Base-by-base conservation (phyloP, 2,797 vertebrate genomes). In the Lithobates sylvaticus region DNA sequence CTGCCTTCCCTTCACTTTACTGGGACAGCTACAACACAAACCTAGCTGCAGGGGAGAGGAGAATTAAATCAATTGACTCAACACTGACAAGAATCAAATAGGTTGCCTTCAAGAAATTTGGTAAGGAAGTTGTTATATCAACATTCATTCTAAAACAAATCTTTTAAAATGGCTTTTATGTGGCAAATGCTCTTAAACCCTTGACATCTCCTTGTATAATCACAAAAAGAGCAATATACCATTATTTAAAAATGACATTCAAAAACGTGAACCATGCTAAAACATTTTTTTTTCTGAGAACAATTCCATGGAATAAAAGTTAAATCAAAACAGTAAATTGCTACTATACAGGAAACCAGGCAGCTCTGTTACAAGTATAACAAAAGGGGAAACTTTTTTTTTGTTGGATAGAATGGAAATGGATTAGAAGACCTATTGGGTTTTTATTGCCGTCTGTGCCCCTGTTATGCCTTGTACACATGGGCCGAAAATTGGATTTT, bases 1-100 rank as follows among this genome's bases (percentile, higher is more conserved):
- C 80, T 85, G 73, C 67, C 90, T 89, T 86, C 76, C 88, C 89
- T 90, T 89, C 58, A 84, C 88, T 42, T 10, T 32, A 90, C 65
- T 85, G 86, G 27, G 54, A 88, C 69, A 2, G 87, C 65, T 42
- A 85, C 32, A 90, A 84, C 32, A 67, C 9, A 73, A 71, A 42
- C 50, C n/a, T 1, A 58, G 75, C 3, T 85, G 88, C 79, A 64
- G 23, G 81, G 83, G 23, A 88, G 0, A 1, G 47, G 18, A 7
- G 4, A 64, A 54, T 54, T 32, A 12, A 0, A 23, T 8, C 8
- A 29, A 65, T 13, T 29, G 77, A 7, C 27, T 34, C 4, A 79
- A 36, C 26, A 10, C 15, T 26, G 65, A 67, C 65, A 29, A 26
- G 6, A 61, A 61, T 61, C 54, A 61, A 61, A 61, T 61, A 61